Percentiles rank a stretch among this genome's conserved stretches.
phyloP scores from a whole-genome alignment of 2,797 vertebrate genomes.

The Oreochromis mossambicus region DNA sequence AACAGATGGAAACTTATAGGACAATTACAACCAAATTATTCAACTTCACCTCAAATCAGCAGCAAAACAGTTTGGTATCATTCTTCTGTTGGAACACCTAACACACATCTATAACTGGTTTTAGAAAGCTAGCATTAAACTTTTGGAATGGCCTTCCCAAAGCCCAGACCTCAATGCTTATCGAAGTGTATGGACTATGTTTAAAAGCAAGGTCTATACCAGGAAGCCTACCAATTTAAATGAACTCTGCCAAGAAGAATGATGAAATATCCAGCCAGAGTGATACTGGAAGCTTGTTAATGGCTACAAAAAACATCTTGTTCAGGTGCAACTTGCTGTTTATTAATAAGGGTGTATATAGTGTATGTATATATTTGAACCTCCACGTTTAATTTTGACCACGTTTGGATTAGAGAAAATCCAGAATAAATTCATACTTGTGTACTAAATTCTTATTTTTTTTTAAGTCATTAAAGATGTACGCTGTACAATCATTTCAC shows the following conservation, averaged over 20 bases:
- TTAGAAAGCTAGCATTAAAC: background rate
- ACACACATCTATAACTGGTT: background rate
- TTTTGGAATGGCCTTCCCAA: background rate
- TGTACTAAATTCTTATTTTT: background rate
- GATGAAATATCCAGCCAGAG: background rate
- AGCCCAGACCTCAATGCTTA: background rate
- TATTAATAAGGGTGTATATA: background rate
- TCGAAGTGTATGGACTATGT: background rate
- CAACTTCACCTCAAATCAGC: background rate
- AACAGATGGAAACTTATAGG: background rate
- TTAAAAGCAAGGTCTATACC: background rate
- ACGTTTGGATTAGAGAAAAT: background rate
- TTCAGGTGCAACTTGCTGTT: background rate
- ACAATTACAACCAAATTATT: background rate
- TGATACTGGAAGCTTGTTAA: background rate
- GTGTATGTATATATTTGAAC: background rate
- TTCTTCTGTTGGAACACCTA: no score
- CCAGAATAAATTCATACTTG: background rate
- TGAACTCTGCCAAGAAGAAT: background rate
- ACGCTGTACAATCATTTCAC: background rate
- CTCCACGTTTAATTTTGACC: background rate
- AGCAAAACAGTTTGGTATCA: background rate
- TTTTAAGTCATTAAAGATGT: background rate
- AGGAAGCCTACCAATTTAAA: background rate
- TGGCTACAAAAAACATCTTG: background rate